Conservation (phyloP, 2,888 invertebrate genomes). For the Limnephilus rhombicus region DNA sequence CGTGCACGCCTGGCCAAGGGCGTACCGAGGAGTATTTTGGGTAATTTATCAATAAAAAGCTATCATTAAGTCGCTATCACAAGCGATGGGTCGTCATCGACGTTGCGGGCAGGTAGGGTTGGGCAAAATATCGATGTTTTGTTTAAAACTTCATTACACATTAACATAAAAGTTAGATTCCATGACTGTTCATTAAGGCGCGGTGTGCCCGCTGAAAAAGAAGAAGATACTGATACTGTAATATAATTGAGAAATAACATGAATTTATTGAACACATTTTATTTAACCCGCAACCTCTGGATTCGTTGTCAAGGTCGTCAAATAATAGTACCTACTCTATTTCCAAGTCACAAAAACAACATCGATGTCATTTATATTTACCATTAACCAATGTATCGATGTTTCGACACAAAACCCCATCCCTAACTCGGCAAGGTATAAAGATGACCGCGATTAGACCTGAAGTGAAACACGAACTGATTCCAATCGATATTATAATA, state of each 20-base stretch:
- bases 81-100: background rate
- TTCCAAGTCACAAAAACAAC: background rate
- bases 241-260: no score
- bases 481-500: conserved; percentile 21
- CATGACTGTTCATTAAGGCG: no score
- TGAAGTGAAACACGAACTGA: conserved; percentile 16
- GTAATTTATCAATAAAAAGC: conserved; percentile 46
- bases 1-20: conserved; percentile 8
- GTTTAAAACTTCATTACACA: background rate
- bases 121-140: background rate
- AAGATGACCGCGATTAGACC: background rate
- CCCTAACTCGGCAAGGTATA: background rate
- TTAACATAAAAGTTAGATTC: no score
- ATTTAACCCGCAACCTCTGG: no score
- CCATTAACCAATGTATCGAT: background rate
- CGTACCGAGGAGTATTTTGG: conserved; percentile 27
- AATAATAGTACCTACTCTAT: background rate
- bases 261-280: no score
- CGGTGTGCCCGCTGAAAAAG: no score
- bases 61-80: conserved; percentile 32
- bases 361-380: background rate
- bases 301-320: no score
- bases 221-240: no score
- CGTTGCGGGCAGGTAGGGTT: background rate
- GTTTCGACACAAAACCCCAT: background rate